Conservation (phyloP, 1,140 invertebrate genomes). For the Zeugodacus cucurbitae region DNA sequence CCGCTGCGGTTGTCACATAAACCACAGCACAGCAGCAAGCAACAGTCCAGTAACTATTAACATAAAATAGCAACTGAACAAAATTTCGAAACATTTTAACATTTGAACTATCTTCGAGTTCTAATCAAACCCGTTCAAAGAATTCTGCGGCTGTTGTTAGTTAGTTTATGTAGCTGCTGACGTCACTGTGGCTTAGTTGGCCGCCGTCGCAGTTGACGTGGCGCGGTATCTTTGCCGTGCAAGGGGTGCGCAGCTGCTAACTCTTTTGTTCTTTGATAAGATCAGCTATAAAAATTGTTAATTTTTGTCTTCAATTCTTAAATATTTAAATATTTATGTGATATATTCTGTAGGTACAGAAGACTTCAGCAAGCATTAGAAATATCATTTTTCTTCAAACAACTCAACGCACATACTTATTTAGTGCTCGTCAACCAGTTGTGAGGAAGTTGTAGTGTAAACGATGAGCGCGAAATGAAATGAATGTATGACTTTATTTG, state of each 20-base stretch:
- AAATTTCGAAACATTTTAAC: background rate
- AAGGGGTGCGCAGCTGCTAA: background rate
- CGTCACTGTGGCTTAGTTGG: background rate
- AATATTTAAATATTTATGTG: background rate
- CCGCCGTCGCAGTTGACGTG: background rate
- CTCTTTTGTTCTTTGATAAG: conserved; percentile 23
- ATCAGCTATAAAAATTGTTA: conserved; percentile 3
- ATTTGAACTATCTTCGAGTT: background rate
- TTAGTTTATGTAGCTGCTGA: background rate
- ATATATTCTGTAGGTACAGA: too few species aligned
- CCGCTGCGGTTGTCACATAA: background rate
- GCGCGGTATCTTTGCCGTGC: background rate
- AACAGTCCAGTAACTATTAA: background rate
- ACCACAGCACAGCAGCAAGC: background rate
- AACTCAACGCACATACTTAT: background rate
- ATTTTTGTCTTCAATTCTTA: background rate
- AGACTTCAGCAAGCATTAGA: background rate
- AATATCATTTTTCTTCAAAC: background rate
- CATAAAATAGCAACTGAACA: background rate
- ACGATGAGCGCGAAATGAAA: background rate
- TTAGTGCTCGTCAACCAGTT: background rate
- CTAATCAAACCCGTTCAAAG: conserved; percentile 16
- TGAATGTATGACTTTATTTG: background rate
- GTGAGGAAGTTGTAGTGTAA: background rate
- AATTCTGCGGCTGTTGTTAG: background rate